Conservation (phyloP, 1,140 invertebrate genomes). For the Neuroterus valhalla region DNA sequence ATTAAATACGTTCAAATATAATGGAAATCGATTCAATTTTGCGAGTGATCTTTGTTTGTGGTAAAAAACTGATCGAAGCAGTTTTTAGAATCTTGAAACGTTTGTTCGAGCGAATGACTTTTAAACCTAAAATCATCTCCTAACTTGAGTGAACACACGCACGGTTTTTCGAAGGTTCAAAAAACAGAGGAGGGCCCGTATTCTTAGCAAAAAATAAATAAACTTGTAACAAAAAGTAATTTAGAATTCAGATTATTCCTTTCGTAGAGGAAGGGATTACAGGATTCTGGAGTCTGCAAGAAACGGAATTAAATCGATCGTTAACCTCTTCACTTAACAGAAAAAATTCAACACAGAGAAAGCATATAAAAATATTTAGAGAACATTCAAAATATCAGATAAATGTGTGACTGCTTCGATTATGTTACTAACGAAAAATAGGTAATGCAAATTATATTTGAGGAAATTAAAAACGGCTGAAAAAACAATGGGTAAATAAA, state of each 20-base stretch:
- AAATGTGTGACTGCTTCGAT: neutral
- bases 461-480: too few species aligned
- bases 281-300: neutral
- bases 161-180: constrained; percentile 44
- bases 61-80: neutral
- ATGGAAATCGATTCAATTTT: neutral
- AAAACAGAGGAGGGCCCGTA: constrained; percentile 65
- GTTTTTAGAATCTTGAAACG: neutral
- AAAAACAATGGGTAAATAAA: too few species aligned
- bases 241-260: constrained; percentile 19
- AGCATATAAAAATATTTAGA: neutral
- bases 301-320: constrained; percentile 5
- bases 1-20: too few species aligned
- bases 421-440: too few species aligned
- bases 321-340: neutral
- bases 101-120: constrained; percentile 55
- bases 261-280: constrained; percentile 28
- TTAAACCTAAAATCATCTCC: constrained; percentile 14
- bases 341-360: neutral
- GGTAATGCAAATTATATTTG: too few species aligned
- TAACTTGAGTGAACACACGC: constrained; percentile 68
- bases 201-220: constrained; percentile 67
- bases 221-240: constrained; percentile 8
- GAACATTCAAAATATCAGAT: neutral
- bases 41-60: neutral